phyloP scores from a whole-genome alignment of 2,888 invertebrate species.

The Monochamus alternatus region DNA sequence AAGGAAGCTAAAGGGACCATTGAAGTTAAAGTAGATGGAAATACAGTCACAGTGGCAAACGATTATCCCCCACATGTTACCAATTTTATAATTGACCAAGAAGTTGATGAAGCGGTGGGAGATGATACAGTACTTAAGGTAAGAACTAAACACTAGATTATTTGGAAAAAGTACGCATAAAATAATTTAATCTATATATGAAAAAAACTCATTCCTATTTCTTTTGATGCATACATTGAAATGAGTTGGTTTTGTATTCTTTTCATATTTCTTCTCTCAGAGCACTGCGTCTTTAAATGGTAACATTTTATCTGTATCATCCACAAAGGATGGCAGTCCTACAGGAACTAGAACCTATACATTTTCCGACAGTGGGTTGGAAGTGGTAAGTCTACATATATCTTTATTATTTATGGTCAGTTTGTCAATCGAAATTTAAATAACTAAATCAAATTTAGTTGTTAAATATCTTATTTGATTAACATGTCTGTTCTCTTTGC shows the following conservation, averaged over 20 bases:
- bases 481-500: no score
- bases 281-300: background rate
- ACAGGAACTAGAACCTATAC: slow-evolving; percentile 18
- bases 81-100: background rate
- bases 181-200: no score
- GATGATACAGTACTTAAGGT: background rate
- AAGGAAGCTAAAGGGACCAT: background rate
- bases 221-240: no score
- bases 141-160: background rate
- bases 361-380: slow-evolving; percentile 19
- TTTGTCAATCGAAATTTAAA: no score
- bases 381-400: slow-evolving; percentile 14
- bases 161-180: no score
- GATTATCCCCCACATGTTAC: background rate
- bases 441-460: no score
- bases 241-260: no score
- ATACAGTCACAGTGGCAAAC: background rate
- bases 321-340: background rate
- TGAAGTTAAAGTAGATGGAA: slow-evolving; percentile 13
- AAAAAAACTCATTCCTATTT: no score
- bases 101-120: background rate
- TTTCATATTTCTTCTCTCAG: background rate
- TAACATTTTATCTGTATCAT: slow-evolving; percentile 1
- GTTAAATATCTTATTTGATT: no score
- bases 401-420: no score